Evolutionary conservation across 2,888 invertebrate species (phyloP), one percentile per base, ranked within the genome.

Genomic region (Drosophila pseudotalamancana): DNA sequence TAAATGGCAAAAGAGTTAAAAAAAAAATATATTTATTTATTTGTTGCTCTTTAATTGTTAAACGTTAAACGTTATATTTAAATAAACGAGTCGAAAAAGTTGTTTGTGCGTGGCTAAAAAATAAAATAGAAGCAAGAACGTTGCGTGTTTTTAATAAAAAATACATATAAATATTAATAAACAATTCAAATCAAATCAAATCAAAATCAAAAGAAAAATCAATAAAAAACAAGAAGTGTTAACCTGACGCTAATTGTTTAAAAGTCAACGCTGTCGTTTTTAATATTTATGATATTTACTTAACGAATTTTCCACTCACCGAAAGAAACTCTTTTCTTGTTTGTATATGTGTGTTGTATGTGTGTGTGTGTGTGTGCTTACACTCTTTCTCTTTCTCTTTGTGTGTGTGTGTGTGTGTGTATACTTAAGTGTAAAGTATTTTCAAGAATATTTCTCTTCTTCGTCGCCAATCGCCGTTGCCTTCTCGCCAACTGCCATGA

Each of bases 371-470:
- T 71, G 63, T 66, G 57, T 66, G 35, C 34, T 19, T 43, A 68
- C 12, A 59, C 46, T 72, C 19, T 62, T 50, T 19, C 29, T 67
- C 6, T 68, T 40, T 72, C 11, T 69, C 2, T 37, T n/a, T 39
- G 2, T 39, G 23, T 70, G 54, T 70, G 27, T 69, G 16, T 67
- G 54, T 69, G 57, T 67, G 70, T 65, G 69, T 64, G 63, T 80
- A 60, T 70, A 62, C 60, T 74, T 80, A 81, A 81, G 73, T 82
- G 81, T 81, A 73, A 76, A 85, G 69, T 79, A 82, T 82, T 82
- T 81, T 82, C 77, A 82, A 82, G 85, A 84, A 85, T 82, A n/a
- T 83, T 72, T 80, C 67, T 75, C 77, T 82, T 80, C 77, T 82
- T 72, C 79, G 67, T 69, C 68, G 50, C 43, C 50, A 29, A 27